Percentiles rank a stretch among this genome's conserved stretches.
Conservation (phyloP, 2,797 vertebrate genomes). For the Atherinosoma microstoma region DNA sequence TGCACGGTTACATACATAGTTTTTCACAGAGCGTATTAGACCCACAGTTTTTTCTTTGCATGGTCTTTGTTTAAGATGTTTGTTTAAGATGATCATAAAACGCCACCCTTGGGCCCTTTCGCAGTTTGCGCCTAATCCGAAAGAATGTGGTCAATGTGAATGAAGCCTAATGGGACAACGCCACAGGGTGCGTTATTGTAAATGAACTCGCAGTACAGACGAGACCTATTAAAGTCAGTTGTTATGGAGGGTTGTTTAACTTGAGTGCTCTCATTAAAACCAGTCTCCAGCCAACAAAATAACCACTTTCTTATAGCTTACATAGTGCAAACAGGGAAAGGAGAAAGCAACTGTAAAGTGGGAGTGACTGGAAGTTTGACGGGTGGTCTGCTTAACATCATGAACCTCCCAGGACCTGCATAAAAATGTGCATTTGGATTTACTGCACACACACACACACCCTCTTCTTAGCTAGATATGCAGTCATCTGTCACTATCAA, state of each 20-base stretch:
- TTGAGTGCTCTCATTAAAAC: conserved; percentile 75
- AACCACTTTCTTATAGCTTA: conserved; percentile 64
- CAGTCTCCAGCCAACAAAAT: conserved; percentile 72
- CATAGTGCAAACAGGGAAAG: conserved; percentile 48
- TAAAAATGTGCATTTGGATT: conserved; percentile 57
- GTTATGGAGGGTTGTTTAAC: conserved; percentile 74
- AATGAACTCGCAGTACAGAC: conserved; percentile 69
- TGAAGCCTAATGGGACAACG: conserved; percentile 51
- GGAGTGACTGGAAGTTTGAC: conserved; percentile 49
- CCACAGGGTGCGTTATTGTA: conserved; percentile 67
- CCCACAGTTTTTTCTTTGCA: conserved; percentile 33
- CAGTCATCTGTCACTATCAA: conserved; percentile 49
- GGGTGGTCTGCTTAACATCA: conserved; percentile 67
- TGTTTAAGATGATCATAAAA: conserved; percentile 61
- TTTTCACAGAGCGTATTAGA: conserved; percentile 11
- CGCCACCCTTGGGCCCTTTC: conserved; percentile 18
- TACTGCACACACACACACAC: conserved; percentile 29
- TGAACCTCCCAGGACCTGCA: conserved; percentile 49
- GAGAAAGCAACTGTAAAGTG: conserved; percentile 36
- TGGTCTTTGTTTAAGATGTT: conserved; percentile 46
- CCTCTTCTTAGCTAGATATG: conserved; percentile 27
- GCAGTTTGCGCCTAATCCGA: conserved; percentile 38
- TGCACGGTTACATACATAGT: conserved; percentile 33
- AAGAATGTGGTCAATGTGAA: conserved; percentile 60
- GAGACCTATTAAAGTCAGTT: conserved; percentile 73